These are phyloP conservation scores for Lasioglossum morio DNA, from an alignment of 2,888 invertebrate species.

Conservation along the genomic window DNA sequence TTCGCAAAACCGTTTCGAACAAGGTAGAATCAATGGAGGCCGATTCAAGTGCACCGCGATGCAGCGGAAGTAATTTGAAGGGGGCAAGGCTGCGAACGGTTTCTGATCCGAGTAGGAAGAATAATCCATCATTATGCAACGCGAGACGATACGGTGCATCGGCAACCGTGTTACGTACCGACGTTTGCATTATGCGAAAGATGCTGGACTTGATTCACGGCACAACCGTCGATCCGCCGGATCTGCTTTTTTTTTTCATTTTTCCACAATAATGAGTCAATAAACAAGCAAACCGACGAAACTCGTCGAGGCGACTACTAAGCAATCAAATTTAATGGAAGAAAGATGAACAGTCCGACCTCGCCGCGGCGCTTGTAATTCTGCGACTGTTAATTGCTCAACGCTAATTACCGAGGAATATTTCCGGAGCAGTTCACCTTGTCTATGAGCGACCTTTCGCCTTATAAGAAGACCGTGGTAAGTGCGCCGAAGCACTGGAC, in stretches of 20 bases:
- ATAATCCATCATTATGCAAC: slow-evolving; percentile 22
- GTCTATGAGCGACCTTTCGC: slow-evolving; percentile 34
- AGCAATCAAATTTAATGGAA: neutral
- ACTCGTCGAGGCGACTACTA: slow-evolving; percentile 2
- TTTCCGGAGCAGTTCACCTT: slow-evolving; percentile 40
- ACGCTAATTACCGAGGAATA: slow-evolving; percentile 27
- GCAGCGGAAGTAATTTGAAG: slow-evolving; percentile 52
- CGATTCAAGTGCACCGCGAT: neutral
- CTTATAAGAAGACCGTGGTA: slow-evolving; percentile 26
- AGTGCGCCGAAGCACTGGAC: neutral
- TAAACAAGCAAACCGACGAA: slow-evolving; percentile 2
- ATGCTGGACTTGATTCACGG: neutral
- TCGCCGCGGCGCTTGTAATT: slow-evolving; percentile 2
- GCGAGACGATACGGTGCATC: neutral
- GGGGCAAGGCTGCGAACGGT: slow-evolving; percentile 50
- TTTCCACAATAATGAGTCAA: slow-evolving; percentile 12
- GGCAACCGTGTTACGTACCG: neutral
- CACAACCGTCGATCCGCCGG: neutral
- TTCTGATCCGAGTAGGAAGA: slow-evolving; percentile 6
- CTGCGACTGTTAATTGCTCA: slow-evolving; percentile 15
- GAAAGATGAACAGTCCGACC: neutral
- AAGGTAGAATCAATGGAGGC: neutral
- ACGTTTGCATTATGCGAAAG: neutral
- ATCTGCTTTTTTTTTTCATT: neutral
- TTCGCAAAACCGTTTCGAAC: neutral